A percentile compares a stretch with the other conserved stretches of the same genome.
Conservation (phyloP, 2,888 invertebrate genomes). For the Dermolepida albohirtum region DNA sequence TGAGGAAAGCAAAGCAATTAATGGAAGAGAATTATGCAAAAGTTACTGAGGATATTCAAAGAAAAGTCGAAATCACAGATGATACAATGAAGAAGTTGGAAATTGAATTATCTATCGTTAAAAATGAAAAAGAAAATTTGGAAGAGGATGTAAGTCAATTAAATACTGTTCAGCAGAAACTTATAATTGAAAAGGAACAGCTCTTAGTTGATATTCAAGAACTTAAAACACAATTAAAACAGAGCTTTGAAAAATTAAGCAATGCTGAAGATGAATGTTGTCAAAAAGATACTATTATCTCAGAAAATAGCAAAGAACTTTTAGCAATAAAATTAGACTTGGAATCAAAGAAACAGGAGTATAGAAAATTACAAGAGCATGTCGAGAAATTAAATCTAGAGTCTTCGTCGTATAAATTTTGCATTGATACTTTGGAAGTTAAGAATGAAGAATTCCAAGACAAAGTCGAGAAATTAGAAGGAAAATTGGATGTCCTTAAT, state of each 20-base stretch:
- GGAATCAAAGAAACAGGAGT: slow-evolving; percentile 42
- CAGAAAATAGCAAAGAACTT: slow-evolving; percentile 41
- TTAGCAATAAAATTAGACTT: slow-evolving; percentile 42
- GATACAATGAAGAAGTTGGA: slow-evolving; percentile 45
- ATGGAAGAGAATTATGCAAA: slow-evolving; percentile 39
- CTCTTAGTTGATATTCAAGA: slow-evolving; percentile 30
- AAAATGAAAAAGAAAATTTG: slow-evolving; percentile 34
- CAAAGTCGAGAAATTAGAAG: slow-evolving; percentile 47
- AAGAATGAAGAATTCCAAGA: slow-evolving; percentile 40
- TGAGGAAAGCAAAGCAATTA: slow-evolving; percentile 20
- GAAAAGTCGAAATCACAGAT: slow-evolving; percentile 41
- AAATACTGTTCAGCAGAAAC: slow-evolving; percentile 36
- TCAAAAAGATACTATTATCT: slow-evolving; percentile 41
- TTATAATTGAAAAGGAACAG: slow-evolving; percentile 44
- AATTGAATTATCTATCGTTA: slow-evolving; percentile 39
- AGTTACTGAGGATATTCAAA: slow-evolving; percentile 35
- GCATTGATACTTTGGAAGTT: slow-evolving; percentile 40
- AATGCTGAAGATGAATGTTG: slow-evolving; percentile 40
- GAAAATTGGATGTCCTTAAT: slow-evolving; percentile 43
- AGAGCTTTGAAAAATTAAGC: slow-evolving; percentile 32
- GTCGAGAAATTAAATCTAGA: slow-evolving; percentile 37
- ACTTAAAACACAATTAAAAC: slow-evolving; percentile 37
- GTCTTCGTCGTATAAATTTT: slow-evolving; percentile 34
- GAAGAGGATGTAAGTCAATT: slow-evolving; percentile 32
- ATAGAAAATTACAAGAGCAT: slow-evolving; percentile 28